phyloP scores from a whole-genome alignment of 1,140 invertebrate species.

The Idris sp. region DNA sequence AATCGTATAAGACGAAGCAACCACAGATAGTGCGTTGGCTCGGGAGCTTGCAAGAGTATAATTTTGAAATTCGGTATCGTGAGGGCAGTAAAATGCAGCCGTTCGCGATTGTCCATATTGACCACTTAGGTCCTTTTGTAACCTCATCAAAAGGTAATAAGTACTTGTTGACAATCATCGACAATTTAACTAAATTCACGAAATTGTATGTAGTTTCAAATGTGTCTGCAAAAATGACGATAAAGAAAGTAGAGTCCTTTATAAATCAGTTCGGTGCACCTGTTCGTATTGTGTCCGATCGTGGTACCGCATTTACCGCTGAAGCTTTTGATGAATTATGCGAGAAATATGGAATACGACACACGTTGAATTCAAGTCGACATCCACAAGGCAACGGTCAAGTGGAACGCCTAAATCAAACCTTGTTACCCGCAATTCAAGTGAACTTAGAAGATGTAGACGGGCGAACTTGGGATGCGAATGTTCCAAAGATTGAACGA shows the following conservation, averaged over 20 bases:
- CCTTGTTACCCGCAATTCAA: not conserved
- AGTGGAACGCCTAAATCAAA: conserved; percentile 5
- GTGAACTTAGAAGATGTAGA: not conserved
- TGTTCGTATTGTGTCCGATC: not conserved
- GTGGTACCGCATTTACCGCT: not conserved
- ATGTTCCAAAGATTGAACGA: not conserved
- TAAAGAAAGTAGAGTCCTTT: not conserved
- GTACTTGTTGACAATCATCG: not conserved
- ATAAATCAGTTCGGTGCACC: not conserved
- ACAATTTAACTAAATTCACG: conserved; percentile 1
- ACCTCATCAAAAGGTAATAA: conserved; percentile 2
- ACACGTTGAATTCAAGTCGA: conserved; percentile 53
- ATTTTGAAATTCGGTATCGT: too few species aligned
- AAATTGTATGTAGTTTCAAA: not conserved
- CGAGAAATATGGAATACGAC: conserved; percentile 49
- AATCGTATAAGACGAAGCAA: too few species aligned
- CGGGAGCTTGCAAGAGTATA: too few species aligned
- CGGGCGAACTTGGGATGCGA: not conserved
- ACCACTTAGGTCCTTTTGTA: conserved; percentile 7
- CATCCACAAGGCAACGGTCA: conserved; percentile 42
- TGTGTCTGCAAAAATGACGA: not conserved
- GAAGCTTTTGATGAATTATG: conserved; percentile 14
- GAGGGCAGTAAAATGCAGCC: too few species aligned
- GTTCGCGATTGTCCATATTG: not conserved
- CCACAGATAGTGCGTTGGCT: too few species aligned